phyloP scores from a whole-genome alignment of 2,797 vertebrate genomes.

The Streptopelia turtur region DNA sequence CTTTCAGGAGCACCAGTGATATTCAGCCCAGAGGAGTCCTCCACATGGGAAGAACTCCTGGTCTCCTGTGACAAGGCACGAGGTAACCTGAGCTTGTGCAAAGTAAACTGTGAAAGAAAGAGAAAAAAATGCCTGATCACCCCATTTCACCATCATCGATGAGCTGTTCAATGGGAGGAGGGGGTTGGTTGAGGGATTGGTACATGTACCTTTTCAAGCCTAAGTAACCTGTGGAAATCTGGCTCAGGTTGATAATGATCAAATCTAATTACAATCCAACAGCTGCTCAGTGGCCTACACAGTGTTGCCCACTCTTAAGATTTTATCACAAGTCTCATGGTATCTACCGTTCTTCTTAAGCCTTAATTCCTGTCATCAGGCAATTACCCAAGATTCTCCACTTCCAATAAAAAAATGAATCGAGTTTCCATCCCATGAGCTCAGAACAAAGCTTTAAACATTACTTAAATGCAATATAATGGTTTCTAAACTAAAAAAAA shows the following conservation, averaged over 20 bases:
- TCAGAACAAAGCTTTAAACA: neutral
- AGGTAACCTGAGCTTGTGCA: neutral
- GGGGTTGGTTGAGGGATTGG: neutral
- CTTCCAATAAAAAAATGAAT: neutral
- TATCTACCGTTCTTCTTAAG: slow-evolving; percentile 8
- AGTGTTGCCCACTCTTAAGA: neutral
- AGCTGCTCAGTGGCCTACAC: slow-evolving; percentile 4
- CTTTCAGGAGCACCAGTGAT: neutral
- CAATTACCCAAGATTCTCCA: neutral
- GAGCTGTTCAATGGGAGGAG: neutral
- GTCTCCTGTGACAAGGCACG: neutral
- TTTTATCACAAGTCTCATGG: slow-evolving; percentile 40
- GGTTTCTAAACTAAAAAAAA: neutral
- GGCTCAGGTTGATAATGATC: slow-evolving; percentile 35
- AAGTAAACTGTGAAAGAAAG: neutral
- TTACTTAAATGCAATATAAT: neutral
- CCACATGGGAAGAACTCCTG: neutral
- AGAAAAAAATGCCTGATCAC: neutral
- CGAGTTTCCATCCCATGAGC: neutral
- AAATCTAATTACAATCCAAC: slow-evolving; percentile 26
- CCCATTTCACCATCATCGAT: neutral
- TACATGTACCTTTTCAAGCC: neutral
- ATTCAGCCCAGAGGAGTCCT: neutral
- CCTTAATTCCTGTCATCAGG: slow-evolving; percentile 22
- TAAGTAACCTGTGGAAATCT: slow-evolving; percentile 6